phyloP scores from a whole-genome alignment of 1,140 invertebrate species.

The Glossosoma conforme region DNA sequence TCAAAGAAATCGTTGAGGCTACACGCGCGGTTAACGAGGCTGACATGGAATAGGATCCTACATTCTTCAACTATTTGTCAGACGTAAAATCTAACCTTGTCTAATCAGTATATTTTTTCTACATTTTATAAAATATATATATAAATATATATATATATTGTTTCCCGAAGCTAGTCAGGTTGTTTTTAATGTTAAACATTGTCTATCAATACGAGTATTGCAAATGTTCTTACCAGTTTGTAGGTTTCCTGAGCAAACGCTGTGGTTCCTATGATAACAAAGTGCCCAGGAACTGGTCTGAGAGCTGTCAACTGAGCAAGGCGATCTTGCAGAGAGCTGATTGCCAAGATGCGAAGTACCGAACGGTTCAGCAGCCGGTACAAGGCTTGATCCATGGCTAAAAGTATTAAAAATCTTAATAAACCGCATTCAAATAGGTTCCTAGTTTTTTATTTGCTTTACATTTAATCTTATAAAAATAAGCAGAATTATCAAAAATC shows the following conservation, averaged over 20 bases:
- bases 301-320: constrained; percentile 51
- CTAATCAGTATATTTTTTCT: too few relatives aligned
- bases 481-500: neutral
- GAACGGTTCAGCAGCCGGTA: constrained; percentile 59
- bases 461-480: neutral
- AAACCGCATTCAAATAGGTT: neutral
- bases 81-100: too few relatives aligned
- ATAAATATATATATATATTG: constrained; percentile 54
- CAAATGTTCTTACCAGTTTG: constrained; percentile 35
- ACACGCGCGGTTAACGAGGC: too few relatives aligned
- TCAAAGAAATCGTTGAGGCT: too few relatives aligned
- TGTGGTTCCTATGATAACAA: constrained; percentile 42
- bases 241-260: constrained; percentile 43
- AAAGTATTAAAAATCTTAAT: constrained; percentile 20
- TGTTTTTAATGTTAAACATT: too few relatives aligned
- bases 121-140: too few relatives aligned
- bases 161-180: too few relatives aligned
- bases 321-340: constrained; percentile 51
- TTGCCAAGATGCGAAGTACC: constrained; percentile 56
- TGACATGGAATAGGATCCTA: too few relatives aligned
- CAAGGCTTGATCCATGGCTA: constrained; percentile 59
- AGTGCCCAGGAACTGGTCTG: constrained; percentile 62
- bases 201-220: too few relatives aligned
- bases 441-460: neutral
- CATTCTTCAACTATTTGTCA: too few relatives aligned